A percentile compares a stretch with the other conserved stretches of the same genome.
Conservation (phyloP, 64 coral and sea anemone genomes). For the Actinia equina region DNA sequence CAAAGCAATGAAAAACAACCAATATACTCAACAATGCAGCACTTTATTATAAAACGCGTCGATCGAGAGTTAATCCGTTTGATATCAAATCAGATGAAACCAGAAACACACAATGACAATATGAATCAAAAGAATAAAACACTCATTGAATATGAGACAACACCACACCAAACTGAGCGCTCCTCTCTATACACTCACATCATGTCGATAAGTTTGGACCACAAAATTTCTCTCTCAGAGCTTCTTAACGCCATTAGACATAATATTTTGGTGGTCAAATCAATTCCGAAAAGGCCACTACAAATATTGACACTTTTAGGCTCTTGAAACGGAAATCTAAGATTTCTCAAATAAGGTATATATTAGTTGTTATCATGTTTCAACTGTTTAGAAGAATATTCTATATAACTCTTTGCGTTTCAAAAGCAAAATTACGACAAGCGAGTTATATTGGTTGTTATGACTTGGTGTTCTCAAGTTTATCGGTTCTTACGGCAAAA, state of each 20-base stretch:
- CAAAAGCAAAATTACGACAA: neutral
- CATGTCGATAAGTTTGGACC: neutral
- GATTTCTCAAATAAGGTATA: neutral
- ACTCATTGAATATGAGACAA: neutral
- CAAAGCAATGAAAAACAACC: too few relatives aligned
- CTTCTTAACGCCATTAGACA: neutral
- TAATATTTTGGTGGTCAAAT: neutral
- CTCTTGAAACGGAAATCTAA: constrained; percentile 15
- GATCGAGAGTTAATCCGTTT: neutral
- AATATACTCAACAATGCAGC: neutral
- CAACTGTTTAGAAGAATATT: neutral
- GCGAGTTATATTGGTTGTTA: neutral
- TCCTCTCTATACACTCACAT: neutral
- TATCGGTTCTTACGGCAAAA: neutral
- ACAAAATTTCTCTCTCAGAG: neutral
- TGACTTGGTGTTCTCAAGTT: neutral
- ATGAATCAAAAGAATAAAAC: neutral
- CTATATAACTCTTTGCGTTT: neutral
- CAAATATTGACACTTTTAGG: neutral
- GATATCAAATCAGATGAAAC: neutral
- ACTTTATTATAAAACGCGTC: neutral
- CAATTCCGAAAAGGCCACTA: neutral
- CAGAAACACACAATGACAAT: neutral
- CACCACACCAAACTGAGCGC: neutral
- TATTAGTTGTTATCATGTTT: neutral